Base-by-base conservation (phyloP, 1,140 invertebrate species). In the Liolophura sinensis region DNA sequence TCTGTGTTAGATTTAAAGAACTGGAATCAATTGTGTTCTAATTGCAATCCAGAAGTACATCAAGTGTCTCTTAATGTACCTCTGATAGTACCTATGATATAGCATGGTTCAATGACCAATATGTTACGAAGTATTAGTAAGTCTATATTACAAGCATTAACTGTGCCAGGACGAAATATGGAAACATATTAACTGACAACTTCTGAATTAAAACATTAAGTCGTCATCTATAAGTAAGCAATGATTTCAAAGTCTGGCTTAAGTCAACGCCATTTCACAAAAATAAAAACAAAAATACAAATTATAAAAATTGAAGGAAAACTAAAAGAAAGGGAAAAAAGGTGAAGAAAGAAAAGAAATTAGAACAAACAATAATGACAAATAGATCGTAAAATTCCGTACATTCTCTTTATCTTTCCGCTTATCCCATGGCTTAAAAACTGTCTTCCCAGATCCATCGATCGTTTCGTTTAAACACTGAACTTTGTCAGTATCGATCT, bases 341-440 rank as follows among this genome's bases (percentile, higher is more conserved):
- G 15, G n/a, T 12, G 22, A n/a, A n/a, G 18, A 56, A 11, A 56
- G 25, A 24, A 56, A 55, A 54, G 51, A 58, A 40, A 58, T 18
- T 27, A 58, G 22, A n/a, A 52, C 56, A 65, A 24, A 47, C 51
- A 55, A 46, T 14, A n/a, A 40, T 9, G 3, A 9, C 31, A 71
- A 71, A 64, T 65, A 67, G 40, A 61, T 22, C 12, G 68, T 81
- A 9, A 40, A 40, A 40, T 3, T 40, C 31, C 81, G 81, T 85
- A 95, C 94, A 80, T 90, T 87, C 64, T 88, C 88, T 76, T 86
- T 88, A 78, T 94, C 90, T 27, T 94, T 82, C 70, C 95, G 86
- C 58, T 93, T 89, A 76, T 96, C 93, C 92, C 95, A 98, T 0
- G 93, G 87, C 84, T 96, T 97, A 75, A 99, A 98, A 14, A 99